Evolutionary conservation across 1,140 invertebrate species (phyloP), one percentile per base, ranked within the genome.

Genomic region (Aricia agestis): DNA sequence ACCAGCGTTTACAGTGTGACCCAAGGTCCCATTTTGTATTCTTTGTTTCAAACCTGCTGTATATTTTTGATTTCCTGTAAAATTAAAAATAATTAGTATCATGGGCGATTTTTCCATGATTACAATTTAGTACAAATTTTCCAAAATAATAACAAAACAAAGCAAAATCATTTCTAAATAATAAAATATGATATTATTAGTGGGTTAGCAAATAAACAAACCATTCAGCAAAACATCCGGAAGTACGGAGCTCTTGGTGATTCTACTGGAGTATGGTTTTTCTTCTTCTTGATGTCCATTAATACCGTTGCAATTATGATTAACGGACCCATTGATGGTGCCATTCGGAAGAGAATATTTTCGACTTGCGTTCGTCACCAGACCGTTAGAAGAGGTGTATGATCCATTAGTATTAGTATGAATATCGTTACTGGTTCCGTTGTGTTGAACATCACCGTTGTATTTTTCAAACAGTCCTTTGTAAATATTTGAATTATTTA

Each of bases 31-130:
- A 82, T 93, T 93, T 75, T 92, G 84, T 15, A 93, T 90, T 71
- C 93, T 86, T 75, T 93, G 93, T 80, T 93, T 93, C 59, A 94
- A 76, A 31, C 93, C 93, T 74, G 93, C 92, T 42, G 92, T 93
- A 73, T 92, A 93, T 81, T 85, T 86, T 85, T 90, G 88, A 79
- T 91, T 92, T 68, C 92, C 93, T 93, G 80, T 73, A 71, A 69
- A 59, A 70, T 10, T 74, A 57, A 18, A 10, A 18, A 0, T 15
- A 68, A 65, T 10, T 52, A 52, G 3, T 52, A 11, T 52, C 13
- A 58, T 57, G 67, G 10, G 32, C 17, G n/a, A 42, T 25, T 52
- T 31, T 36, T 58, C 19, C 19, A 57, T 25, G 57, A 58, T 67
- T 6, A 31, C 19, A 67, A 36, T 67, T 32, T 52, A 63, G 19